Evolutionary conservation across 2,797 vertebrate species (phyloP), one percentile per base, ranked within the genome.

Genomic region (Bradypodion pumilum): DNA sequence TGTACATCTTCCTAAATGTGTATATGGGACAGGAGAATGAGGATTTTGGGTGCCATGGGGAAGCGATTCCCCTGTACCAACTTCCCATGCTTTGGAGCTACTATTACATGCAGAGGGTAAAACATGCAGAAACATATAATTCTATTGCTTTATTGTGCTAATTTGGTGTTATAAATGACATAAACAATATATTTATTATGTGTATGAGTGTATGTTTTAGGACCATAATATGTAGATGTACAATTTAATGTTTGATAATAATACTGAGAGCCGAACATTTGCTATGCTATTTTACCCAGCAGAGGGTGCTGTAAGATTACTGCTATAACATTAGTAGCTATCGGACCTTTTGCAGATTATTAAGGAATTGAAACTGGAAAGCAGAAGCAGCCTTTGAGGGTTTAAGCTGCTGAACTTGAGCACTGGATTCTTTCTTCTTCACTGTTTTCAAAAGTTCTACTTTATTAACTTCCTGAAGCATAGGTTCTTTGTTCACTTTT

Each of bases 231-330:
- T n/a, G n/a, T n/a, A n/a, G n/a, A 52, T 52, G 16, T 49, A 3
- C 49, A 52, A 52, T 15, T 52, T 52, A 52, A 52, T 52, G 9
- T 52, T 52, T 52, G 3, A 52, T 52, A 52, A 49, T 29, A 32
- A 42, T 78, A 46, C 16, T 46, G 69, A 15, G 35, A 32, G 19
- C 8, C 10, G 44, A 13, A 16, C 32, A 23, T 63, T 29, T 37
- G 65, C 25, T 80, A 9, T 13, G 32, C 44, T 66, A 23, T 35
- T 63, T n/a, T 70, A 5, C 37, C 79, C 84, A 81, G 84, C 66
- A 85, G 84, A 85, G 74, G 84, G 79, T 25, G 52, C 73, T 85
- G 12, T 81, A 25, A 70, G 52, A 81, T 77, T 76, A 52, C 16
- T 62, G 21, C 84, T 77, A 8, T 72, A 78, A 59, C 29, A 8